Base-by-base conservation (phyloP, 1,140 invertebrate species). In the Papilio polyxenes region DNA sequence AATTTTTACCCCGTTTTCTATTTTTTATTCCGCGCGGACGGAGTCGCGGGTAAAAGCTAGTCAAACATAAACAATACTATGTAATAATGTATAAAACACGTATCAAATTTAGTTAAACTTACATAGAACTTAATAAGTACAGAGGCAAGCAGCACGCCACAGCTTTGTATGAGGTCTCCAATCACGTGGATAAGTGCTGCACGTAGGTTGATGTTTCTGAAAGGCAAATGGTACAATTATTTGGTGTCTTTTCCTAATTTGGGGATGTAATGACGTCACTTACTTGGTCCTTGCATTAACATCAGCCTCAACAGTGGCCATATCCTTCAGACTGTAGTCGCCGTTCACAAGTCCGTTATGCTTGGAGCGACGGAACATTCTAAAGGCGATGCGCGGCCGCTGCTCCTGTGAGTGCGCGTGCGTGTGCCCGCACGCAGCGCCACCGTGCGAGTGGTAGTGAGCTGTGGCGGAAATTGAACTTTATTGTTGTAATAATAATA, bases 111-210 rank as follows among this genome's bases (percentile, higher is more conserved):
- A 65, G 2, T 56, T 2, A 51, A 59, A 95, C 96, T 96, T 92
- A 98, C 97, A 92, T 96, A 96, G 89, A 97, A 96, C 92, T 97
- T 98, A 81, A 98, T 98, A 77, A 98, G 95, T 51, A 98, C 88
- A 6, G 98, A 97, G 13, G 98, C 97, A 53, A 98, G 94, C 84
- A 98, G 95, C 17, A 98, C 98, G 0, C 98, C 98, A 79, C 98
- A 93, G 92, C 97, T 98, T 93, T 99, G 98, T 80, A 99, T 96
- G 69, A 99, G 95, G 94, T 99, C 98, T 0, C 98, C 98, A 79
- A 99, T 95, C 23, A 99, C 98, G 92, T 99, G 98, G 85, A 99
- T 98, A 84, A 98, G 96, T 0, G 98, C 98, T 0, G 98, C 98
- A 65, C 98, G 95, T 1, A 99, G 96, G 90, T 98, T 98, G 81